Evolutionary conservation across 2,113 vertebrate genomes (phyloP).

Genomic region (Tetraodon nigroviridis): DNA sequence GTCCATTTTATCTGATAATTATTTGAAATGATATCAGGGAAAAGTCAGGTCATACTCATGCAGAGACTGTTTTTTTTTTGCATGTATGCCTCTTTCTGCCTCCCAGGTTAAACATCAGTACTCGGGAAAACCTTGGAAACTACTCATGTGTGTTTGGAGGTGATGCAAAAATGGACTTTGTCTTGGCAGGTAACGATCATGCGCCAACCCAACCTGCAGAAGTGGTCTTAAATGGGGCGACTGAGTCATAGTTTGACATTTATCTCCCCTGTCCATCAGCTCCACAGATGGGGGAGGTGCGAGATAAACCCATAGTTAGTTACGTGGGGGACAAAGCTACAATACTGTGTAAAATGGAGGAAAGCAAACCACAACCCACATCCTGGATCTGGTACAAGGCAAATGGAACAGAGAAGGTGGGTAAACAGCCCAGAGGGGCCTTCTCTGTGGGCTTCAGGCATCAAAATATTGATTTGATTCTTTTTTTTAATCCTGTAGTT

Average conservation of each 20-base stretch:
- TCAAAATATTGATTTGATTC: no score
- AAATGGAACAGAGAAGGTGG: conserved; percentile 67
- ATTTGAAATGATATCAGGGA: neutral
- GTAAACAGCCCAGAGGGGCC: neutral
- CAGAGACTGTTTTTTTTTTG: neutral
- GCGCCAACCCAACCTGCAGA: no score
- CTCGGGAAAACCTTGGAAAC: conserved; percentile 51
- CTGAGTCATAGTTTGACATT: neutral
- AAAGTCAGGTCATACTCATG: neutral
- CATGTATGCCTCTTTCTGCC: neutral
- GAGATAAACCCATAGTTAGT: conserved; percentile 68
- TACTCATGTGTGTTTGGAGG: conserved; percentile 69
- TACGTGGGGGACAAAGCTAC: conserved; percentile 66
- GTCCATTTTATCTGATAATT: neutral
- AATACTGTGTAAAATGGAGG: conserved; percentile 59
- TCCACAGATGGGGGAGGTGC: conserved; percentile 55
- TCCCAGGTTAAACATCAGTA: conserved; percentile 60
- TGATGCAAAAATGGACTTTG: conserved; percentile 52
- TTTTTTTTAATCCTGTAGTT: no score
- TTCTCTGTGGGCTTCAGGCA: neutral
- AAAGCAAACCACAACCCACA: conserved; percentile 37
- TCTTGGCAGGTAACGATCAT: conserved; percentile 60
- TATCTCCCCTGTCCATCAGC: conserved; percentile 29
- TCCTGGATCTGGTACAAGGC: conserved; percentile 68
- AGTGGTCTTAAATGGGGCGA: neutral